phyloP scores from a whole-genome alignment of 2,797 vertebrate species.

The Xenops minutus region DNA sequence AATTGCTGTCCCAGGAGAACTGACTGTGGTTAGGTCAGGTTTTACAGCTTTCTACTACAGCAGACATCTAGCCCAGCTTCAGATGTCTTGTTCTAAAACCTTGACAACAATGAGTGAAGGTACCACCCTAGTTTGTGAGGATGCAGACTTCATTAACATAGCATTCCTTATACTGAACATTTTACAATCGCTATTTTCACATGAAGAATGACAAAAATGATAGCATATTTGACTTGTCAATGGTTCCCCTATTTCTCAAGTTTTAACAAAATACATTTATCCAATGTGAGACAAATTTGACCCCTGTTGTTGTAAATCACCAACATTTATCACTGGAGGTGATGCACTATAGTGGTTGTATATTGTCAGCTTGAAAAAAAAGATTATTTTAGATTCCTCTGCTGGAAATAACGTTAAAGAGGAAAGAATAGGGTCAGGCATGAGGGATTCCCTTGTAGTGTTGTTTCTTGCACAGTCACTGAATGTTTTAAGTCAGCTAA shows the following conservation, averaged over 20 bases:
- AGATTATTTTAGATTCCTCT: background rate
- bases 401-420: background rate
- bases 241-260: background rate
- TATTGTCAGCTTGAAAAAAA: background rate
- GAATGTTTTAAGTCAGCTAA: background rate
- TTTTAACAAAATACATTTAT: background rate
- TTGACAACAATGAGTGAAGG: background rate
- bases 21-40: slow-evolving; percentile 13
- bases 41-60: slow-evolving; percentile 59
- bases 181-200: background rate
- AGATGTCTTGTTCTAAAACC: slow-evolving; percentile 28
- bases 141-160: background rate
- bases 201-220: background rate
- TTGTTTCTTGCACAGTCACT: background rate
- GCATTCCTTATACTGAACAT: background rate
- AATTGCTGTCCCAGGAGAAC: slow-evolving; percentile 60
- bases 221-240: background rate
- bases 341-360: background rate
- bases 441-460: background rate
- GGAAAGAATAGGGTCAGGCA: background rate
- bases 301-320: background rate
- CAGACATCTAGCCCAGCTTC: slow-evolving; percentile 28
- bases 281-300: background rate
- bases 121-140: background rate
- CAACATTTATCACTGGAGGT: background rate